Conservation (phyloP, 1,140 invertebrate genomes). For the Anastrepha ludens region DNA sequence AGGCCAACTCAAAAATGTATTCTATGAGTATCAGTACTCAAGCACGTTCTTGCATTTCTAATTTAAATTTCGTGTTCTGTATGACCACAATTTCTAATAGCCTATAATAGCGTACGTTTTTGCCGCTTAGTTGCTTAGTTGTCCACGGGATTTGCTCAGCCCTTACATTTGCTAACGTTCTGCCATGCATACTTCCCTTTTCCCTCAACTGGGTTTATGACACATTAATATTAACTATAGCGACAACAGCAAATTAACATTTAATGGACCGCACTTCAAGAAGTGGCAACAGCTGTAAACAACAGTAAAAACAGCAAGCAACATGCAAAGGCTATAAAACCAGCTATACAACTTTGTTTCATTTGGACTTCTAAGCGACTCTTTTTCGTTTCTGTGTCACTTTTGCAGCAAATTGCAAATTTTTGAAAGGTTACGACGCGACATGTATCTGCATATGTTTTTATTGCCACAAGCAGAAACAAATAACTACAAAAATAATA, state of each 20-base stretch:
- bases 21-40: no score
- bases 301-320: not conserved
- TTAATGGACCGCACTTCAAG: not conserved
- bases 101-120: no score
- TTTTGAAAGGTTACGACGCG: constrained; percentile 14
- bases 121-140: no score
- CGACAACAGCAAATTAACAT: not conserved
- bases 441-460: not conserved
- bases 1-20: no score
- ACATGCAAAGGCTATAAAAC: not conserved
- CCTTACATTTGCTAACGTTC: no score
- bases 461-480: not conserved
- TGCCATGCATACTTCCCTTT: not conserved
- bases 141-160: no score
- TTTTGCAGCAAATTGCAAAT: not conserved
- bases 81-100: no score
- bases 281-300: not conserved
- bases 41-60: no score
- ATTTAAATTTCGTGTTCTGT: no score
- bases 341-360: constrained; percentile 1
- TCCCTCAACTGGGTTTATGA: not conserved
- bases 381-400: not conserved
- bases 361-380: not conserved
- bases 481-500: no score
- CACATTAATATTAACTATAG: not conserved